These are phyloP conservation scores for Calliphora vicina DNA, from an alignment of 1,140 invertebrate species.

Conservation along the genomic window DNA sequence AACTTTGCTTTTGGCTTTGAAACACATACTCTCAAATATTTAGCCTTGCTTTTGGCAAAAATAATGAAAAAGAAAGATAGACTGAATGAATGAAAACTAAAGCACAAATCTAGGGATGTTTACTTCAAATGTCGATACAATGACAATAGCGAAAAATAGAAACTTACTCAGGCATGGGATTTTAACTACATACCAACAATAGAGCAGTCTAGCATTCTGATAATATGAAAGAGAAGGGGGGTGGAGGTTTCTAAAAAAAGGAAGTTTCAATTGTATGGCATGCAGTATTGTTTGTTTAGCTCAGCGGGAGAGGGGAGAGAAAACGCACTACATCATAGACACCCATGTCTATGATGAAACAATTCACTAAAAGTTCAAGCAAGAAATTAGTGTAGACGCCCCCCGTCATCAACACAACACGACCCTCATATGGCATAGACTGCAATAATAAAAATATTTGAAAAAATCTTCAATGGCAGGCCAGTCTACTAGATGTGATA, in stretches of 20 bases:
- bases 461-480: neutral
- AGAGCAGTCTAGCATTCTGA: neutral
- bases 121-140: neutral
- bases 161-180: slow-evolving; percentile 6
- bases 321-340: neutral
- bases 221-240: neutral
- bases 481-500: neutral
- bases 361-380: neutral
- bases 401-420: neutral
- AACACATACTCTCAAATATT: too few species aligned
- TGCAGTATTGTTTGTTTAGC: slow-evolving; percentile 24
- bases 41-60: slow-evolving; percentile 2
- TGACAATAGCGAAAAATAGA: slow-evolving; percentile 2
- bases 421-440: neutral
- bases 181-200: slow-evolving; percentile 12
- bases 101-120: slow-evolving; percentile 33
- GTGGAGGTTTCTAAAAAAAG: neutral
- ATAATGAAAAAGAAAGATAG: neutral
- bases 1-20: neutral
- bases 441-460: neutral
- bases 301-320: neutral
- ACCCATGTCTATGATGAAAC: neutral
- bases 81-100: neutral
- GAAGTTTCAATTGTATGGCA: neutral
- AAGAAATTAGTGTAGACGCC: slow-evolving; percentile 19